Evolutionary conservation across 64 coral and sea anemone genomes (phyloP).

Genomic region (Exaiptasia diaphana): DNA sequence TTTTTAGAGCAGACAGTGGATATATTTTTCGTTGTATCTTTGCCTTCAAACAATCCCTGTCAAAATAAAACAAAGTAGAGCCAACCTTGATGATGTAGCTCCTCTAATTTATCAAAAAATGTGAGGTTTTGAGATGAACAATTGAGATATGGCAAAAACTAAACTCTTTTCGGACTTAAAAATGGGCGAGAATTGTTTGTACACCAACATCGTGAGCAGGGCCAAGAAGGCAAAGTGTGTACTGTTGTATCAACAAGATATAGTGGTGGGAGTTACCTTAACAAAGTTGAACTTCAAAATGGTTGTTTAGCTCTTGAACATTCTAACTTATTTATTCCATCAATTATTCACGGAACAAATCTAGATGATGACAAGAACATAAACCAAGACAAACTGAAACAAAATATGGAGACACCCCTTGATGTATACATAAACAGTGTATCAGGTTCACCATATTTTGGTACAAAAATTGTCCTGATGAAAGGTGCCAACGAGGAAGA

Average conservation of each 20-base stretch:
- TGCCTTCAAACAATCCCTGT: no score
- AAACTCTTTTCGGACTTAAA: no score
- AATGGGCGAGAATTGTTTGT: no score
- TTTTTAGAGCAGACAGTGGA: no score
- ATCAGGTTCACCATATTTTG: constrained; percentile 26
- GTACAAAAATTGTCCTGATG: constrained; percentile 44
- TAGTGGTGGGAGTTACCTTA: constrained; percentile 52
- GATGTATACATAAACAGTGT: constrained; percentile 68
- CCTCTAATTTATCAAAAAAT: no score
- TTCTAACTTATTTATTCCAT: constrained; percentile 58
- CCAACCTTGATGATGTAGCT: no score
- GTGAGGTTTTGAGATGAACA: no score
- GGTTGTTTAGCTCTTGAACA: constrained; percentile 62
- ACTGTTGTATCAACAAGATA: constrained; percentile 23
- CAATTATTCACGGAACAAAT: constrained; percentile 52
- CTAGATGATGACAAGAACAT: neutral
- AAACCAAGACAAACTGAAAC: neutral
- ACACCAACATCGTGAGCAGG: no score
- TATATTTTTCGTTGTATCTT: no score
- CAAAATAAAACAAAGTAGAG: no score
- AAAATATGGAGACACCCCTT: constrained; percentile 35
- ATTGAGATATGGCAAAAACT: no score
- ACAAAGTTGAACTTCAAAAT: constrained; percentile 71
- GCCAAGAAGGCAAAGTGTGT: neutral
- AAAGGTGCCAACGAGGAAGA: constrained; percentile 36